Evolutionary conservation across 2,888 invertebrate genomes (phyloP).

Genomic region (Drosophila sordidula): DNA sequence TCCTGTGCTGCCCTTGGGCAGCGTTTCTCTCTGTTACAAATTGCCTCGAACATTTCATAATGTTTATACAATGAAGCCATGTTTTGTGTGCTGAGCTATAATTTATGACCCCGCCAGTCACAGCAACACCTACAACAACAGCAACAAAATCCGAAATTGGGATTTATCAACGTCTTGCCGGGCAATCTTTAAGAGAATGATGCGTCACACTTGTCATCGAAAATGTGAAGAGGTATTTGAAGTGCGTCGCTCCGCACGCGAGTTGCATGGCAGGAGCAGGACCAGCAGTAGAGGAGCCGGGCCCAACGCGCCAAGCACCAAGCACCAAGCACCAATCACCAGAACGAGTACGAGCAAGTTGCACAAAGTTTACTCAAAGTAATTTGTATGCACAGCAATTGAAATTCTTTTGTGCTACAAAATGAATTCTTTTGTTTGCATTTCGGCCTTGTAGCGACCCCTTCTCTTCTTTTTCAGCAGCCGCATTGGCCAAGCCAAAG

Average conservation of each 20-base stretch:
- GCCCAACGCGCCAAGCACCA: not conserved
- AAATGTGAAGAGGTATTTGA: slow-evolving; percentile 3
- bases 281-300: not conserved
- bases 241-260: not conserved
- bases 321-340: slow-evolving; percentile 11
- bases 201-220: not conserved
- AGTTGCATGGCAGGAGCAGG: not conserved
- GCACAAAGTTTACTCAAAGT: slow-evolving; percentile 70
- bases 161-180: slow-evolving; percentile 1
- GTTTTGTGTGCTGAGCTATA: slow-evolving; percentile 20
- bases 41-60: slow-evolving; percentile 25
- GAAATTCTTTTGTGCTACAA: slow-evolving; percentile 72
- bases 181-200: slow-evolving; percentile 5
- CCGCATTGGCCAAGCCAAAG: slow-evolving; percentile 10
- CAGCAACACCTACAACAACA: slow-evolving; percentile 24
- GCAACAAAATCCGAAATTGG: slow-evolving; percentile 1
- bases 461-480: not conserved
- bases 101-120: slow-evolving; percentile 36
- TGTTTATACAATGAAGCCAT: slow-evolving; percentile 27
- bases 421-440: slow-evolving; percentile 73
- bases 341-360: slow-evolving; percentile 47
- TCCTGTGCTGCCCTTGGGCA: slow-evolving; percentile 1
- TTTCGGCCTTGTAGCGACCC: slow-evolving; percentile 39
- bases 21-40: slow-evolving; percentile 31
- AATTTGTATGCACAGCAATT: slow-evolving; percentile 75